Conservation (phyloP, 2,113 vertebrate genomes). For the Hypanus sabinus region DNA sequence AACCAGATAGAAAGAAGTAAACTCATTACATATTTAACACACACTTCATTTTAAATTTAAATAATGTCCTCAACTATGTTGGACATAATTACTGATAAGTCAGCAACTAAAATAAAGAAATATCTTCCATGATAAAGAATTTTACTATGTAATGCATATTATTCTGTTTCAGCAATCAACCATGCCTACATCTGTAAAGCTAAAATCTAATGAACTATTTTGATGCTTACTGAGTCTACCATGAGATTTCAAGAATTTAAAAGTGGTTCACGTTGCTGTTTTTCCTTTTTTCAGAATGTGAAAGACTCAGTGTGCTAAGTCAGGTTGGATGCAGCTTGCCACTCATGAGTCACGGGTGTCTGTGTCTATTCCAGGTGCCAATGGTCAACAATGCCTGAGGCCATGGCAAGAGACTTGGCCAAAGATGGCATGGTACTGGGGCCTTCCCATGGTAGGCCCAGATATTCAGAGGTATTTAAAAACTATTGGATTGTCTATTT, state of each 20-base stretch:
- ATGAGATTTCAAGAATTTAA: not conserved
- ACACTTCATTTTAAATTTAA: not conserved
- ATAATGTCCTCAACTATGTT: not conserved
- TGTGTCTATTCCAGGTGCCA: too few relatives aligned
- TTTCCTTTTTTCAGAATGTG: not conserved
- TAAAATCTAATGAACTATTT: not conserved
- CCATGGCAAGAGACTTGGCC: too few relatives aligned
- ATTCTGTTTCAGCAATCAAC: not conserved
- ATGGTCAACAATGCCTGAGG: too few relatives aligned
- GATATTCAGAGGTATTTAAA: too few relatives aligned
- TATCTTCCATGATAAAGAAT: too few relatives aligned
- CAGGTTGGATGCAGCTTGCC: too few relatives aligned
- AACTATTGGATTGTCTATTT: too few relatives aligned
- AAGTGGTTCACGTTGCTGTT: not conserved
- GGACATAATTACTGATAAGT: not conserved
- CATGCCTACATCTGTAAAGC: not conserved
- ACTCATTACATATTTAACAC: not conserved
- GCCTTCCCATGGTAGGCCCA: too few relatives aligned
- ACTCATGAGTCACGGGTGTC: too few relatives aligned
- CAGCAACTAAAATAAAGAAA: not conserved
- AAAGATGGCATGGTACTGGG: too few relatives aligned
- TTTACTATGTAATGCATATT: too few relatives aligned
- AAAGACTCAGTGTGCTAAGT: not conserved
- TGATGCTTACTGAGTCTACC: not conserved
- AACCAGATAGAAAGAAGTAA: not conserved